Base-by-base conservation (phyloP, 92 coral and sea anemone species). In the Umimayanthus kanabou region DNA sequence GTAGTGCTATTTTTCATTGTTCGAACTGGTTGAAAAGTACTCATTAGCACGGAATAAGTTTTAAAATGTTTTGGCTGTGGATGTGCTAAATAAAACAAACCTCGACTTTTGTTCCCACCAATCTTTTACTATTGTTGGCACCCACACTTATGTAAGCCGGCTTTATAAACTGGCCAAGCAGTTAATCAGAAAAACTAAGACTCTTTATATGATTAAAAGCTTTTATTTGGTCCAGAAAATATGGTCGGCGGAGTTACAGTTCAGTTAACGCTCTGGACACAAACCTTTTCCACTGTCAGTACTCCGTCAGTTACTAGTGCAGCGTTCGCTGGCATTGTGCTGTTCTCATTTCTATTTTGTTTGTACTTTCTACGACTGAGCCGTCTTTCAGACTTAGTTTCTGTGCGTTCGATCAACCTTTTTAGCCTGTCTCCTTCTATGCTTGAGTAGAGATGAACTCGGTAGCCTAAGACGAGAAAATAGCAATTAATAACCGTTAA, bases 381-480 rank as follows among this genome's bases (percentile, higher is more conserved):
- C 49, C 53, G 47, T 20, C 45, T 74, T 39, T 74, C 47, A 37
- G 79, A 16, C 25, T 18, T 18, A 37, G 79, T 1, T 39, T 39
- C 50, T 74, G 13, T 42, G 23, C 39, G 47, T 74, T 74, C 50
- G n/a, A 74, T 42, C 79, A 74, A 42, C 9, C 4, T 74, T 18
- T 74, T 74, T 26, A 74, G 1, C 43, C 79, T 74, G 50, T 74
- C 79, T 18, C 45, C 47, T 39, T 74, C 79, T 39, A 74, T 74
- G 47, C 49, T 74, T 8, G 79, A 74, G 49, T 74, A 74, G 47
- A 74, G 79, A 37, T 74, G 79, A 13, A 74, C 25, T 16, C 79
- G 79, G 45, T 74, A 74, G 18, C 10, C 79, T 61, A 23, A 61
- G 69, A 61, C 69, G 1, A 61, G 1, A 61, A 61, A 25, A 61